A percentile compares a stretch with the other conserved stretches of the same genome.
These are phyloP conservation scores for Philonicus albiceps DNA, from an alignment of 2,888 invertebrate species.

Conservation along the genomic window DNA sequence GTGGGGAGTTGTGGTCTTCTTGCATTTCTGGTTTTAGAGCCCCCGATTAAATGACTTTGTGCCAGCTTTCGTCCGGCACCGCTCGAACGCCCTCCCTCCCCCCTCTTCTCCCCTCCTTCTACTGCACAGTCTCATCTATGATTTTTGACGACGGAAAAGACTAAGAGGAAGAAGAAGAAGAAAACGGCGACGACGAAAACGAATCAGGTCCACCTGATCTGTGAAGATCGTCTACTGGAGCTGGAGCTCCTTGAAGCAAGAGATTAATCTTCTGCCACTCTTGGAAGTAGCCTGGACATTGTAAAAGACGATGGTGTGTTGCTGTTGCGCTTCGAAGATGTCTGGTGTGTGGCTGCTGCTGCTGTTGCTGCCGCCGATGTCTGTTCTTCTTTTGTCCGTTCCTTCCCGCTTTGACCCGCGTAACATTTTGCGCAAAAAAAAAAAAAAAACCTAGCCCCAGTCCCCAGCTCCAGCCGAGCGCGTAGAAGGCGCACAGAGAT, in stretches of 20 bases:
- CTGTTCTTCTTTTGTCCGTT: background rate
- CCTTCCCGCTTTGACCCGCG: background rate
- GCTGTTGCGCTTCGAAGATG: background rate
- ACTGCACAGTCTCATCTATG: background rate
- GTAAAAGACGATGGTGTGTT: background rate
- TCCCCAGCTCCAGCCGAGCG: background rate
- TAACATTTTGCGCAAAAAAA: background rate
- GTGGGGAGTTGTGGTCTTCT: background rate
- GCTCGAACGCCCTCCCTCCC: background rate
- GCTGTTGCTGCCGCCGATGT: background rate
- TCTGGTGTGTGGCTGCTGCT: background rate
- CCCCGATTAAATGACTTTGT: constrained; percentile 2
- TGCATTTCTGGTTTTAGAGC: constrained; percentile 35
- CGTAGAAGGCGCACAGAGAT: background rate
- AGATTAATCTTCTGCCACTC: background rate
- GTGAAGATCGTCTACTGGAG: background rate
- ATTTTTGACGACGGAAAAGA: background rate
- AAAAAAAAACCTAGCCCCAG: background rate
- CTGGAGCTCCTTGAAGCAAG: background rate
- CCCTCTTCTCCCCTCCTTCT: no score
- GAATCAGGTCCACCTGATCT: background rate
- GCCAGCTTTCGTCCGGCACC: background rate
- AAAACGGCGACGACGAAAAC: background rate
- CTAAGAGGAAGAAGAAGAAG: background rate
- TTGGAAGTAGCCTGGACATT: background rate